Evolutionary conservation across 2,888 invertebrate genomes (phyloP).

Genomic region (Sphaeridia pumilis): DNA sequence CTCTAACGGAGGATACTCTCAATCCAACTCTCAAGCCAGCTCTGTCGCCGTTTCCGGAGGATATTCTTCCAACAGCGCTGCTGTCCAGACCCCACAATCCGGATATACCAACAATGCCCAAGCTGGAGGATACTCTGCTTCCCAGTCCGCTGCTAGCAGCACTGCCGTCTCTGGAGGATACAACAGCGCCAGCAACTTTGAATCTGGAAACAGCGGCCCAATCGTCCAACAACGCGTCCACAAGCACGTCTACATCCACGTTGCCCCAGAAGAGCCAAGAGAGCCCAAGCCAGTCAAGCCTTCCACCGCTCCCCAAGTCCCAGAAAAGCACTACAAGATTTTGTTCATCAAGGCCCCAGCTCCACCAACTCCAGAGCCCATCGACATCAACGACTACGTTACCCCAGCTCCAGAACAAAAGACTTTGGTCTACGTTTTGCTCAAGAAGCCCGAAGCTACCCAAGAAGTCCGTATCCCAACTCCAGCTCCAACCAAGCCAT

Average conservation of each 20-base stretch:
- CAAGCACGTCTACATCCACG: constrained; percentile 18
- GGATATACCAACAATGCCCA: neutral
- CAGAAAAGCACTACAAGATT: constrained; percentile 30
- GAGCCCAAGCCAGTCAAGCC: constrained; percentile 17
- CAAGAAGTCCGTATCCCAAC: constrained; percentile 66
- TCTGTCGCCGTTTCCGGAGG: neutral
- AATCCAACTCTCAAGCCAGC: neutral
- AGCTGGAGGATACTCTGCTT: constrained; percentile 1
- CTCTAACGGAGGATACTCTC: neutral
- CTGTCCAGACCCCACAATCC: too few relatives aligned
- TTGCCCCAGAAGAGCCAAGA: constrained; percentile 19
- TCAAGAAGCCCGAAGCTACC: constrained; percentile 73
- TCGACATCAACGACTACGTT: constrained; percentile 55
- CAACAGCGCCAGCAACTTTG: neutral
- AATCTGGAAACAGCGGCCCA: neutral
- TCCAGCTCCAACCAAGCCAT: constrained; percentile 64
- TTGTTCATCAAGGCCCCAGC: constrained; percentile 21
- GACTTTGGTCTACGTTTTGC: constrained; percentile 75
- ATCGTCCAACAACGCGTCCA: constrained; percentile 12
- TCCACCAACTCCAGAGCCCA: constrained; percentile 42
- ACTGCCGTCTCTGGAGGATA: constrained; percentile 3
- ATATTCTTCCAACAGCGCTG: constrained; percentile 11
- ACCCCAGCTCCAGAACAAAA: constrained; percentile 60
- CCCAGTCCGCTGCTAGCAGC: neutral
- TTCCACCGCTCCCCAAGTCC: constrained; percentile 23